Conservation (phyloP, 2,113 vertebrate species). For the Morone chrysops region DNA sequence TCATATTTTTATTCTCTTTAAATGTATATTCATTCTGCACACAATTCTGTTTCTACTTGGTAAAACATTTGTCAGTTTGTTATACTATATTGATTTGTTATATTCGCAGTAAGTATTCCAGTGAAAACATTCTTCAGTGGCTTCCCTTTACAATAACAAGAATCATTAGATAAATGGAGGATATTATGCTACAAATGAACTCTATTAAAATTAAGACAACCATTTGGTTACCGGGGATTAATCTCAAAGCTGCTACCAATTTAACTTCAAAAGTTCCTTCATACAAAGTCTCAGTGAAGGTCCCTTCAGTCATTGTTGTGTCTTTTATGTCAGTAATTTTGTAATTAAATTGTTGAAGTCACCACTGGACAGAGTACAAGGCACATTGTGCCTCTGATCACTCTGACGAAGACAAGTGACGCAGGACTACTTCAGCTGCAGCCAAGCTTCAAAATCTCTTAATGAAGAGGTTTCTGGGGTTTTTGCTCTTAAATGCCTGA, state of each 20-base stretch:
- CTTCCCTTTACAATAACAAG: conserved; percentile 4
- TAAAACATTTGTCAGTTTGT: not conserved
- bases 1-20: conserved; percentile 17
- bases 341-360: conserved; percentile 67
- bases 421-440: conserved; percentile 42
- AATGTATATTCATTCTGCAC: not conserved
- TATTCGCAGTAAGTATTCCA: conserved; percentile 2
- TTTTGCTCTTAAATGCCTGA: conserved; percentile 2
- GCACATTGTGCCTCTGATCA: conserved; percentile 56
- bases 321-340: conserved; percentile 59
- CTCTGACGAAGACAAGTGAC: conserved; percentile 40
- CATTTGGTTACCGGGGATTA: conserved; percentile 25
- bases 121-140: not conserved
- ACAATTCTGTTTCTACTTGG: conserved; percentile 1
- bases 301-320: conserved; percentile 39
- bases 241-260: conserved; percentile 32
- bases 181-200: not conserved
- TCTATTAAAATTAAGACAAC: conserved; percentile 15
- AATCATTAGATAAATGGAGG: conserved; percentile 12
- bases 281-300: conserved; percentile 17
- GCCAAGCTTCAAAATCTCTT: conserved; percentile 38
- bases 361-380: conserved; percentile 59
- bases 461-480: conserved; percentile 23
- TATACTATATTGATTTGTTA: not conserved
- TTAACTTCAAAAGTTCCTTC: conserved; percentile 23